phyloP scores from a whole-genome alignment of 1,140 invertebrate genomes.

The Bombus difficillimus region DNA sequence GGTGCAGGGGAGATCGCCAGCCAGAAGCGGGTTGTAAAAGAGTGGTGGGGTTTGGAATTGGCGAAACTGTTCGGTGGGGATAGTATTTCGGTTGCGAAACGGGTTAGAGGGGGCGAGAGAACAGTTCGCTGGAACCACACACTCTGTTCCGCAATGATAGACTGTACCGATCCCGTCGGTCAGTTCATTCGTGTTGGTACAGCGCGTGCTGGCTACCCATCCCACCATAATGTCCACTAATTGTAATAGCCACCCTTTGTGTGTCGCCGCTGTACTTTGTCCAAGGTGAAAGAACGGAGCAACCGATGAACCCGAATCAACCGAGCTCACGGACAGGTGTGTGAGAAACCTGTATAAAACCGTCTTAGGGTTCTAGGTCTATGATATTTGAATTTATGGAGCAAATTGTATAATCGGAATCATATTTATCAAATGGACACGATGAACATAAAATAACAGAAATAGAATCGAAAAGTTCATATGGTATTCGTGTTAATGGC shows the following conservation, averaged over 20 bases:
- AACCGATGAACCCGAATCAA: slow-evolving; percentile 11
- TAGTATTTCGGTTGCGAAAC: slow-evolving; percentile 36
- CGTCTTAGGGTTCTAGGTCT: background rate
- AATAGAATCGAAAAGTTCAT: too few relatives aligned
- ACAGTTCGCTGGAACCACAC: slow-evolving; percentile 53
- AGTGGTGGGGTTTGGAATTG: slow-evolving; percentile 1
- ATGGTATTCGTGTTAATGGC: too few relatives aligned
- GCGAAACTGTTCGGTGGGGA: slow-evolving; percentile 33
- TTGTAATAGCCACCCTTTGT: slow-evolving; percentile 69
- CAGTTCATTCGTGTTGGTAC: slow-evolving; percentile 51
- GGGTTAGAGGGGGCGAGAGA: slow-evolving; percentile 9
- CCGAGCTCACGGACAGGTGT: background rate
- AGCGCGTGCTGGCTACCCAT: slow-evolving; percentile 25
- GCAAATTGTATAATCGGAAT: too few relatives aligned
- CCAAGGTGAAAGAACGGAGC: slow-evolving; percentile 55
- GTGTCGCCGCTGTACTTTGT: slow-evolving; percentile 21
- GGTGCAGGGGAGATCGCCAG: background rate
- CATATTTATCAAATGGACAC: too few relatives aligned
- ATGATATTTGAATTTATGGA: too few relatives aligned
- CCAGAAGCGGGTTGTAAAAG: slow-evolving; percentile 2
- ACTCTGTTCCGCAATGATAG: slow-evolving; percentile 62
- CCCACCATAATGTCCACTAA: slow-evolving; percentile 67
- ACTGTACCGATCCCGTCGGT: slow-evolving; percentile 51
- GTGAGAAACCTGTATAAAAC: too few relatives aligned
- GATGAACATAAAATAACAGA: too few relatives aligned